phyloP scores from a whole-genome alignment of 2,888 invertebrate species.

The Congeria kusceri region DNA sequence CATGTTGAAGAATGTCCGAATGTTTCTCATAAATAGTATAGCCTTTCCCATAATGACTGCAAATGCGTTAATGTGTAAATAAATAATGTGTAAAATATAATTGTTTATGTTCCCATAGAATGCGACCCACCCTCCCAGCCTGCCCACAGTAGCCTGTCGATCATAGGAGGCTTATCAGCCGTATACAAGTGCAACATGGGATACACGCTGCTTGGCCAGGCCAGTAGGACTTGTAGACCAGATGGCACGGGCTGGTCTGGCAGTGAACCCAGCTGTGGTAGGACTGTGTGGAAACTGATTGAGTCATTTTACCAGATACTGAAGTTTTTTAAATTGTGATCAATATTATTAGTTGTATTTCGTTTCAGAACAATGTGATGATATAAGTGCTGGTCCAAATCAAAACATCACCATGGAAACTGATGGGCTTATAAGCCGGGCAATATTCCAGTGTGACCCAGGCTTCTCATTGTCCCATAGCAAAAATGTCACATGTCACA shows the following conservation, averaged over 20 bases:
- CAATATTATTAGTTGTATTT: background rate
- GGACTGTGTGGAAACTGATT: background rate
- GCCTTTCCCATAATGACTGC: too few species aligned
- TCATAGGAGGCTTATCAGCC: conserved; percentile 22
- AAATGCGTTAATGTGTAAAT: too few species aligned
- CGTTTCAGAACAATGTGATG: conserved; percentile 6
- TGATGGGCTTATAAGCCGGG: conserved; percentile 29
- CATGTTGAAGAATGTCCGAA: too few species aligned
- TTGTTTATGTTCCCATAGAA: conserved; percentile 7
- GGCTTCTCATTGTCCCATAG: conserved; percentile 45
- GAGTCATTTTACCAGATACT: background rate
- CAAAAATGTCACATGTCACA: conserved; percentile 46
- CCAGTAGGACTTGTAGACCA: conserved; percentile 11
- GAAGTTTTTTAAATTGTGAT: too few species aligned
- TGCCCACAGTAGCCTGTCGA: conserved; percentile 7
- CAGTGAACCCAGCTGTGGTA: conserved; percentile 27
- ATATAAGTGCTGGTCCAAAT: conserved; percentile 5
- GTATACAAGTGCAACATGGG: conserved; percentile 23
- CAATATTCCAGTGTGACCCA: conserved; percentile 40
- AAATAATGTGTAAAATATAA: too few species aligned
- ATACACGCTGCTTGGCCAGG: conserved; percentile 19
- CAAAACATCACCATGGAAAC: conserved; percentile 38
- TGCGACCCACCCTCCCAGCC: conserved; percentile 11
- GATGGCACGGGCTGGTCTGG: conserved; percentile 30
- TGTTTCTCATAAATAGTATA: too few species aligned